Evolutionary conservation across 2,797 vertebrate genomes (phyloP).

Genomic region (Artibeus jamaicensis): DNA sequence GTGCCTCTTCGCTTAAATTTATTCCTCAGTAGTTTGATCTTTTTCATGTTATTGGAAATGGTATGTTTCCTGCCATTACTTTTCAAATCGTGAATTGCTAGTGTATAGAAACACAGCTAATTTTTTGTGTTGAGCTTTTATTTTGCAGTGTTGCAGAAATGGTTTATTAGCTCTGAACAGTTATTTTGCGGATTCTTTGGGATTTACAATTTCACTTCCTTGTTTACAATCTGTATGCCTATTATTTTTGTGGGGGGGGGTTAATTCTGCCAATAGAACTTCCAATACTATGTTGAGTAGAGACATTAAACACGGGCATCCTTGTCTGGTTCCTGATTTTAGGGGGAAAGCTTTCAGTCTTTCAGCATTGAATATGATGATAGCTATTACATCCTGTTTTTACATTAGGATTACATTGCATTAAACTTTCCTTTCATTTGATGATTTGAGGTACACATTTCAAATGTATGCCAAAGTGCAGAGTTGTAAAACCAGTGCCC

Average conservation of each 20-base stretch:
- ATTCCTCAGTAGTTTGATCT: neutral
- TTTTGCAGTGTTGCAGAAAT: neutral
- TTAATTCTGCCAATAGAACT: neutral
- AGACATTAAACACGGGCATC: neutral
- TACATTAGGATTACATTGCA: neutral
- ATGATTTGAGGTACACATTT: neutral
- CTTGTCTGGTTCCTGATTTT: neutral
- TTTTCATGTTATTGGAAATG: neutral
- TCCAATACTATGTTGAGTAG: neutral
- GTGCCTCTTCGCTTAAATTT: neutral
- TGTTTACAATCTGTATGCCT: neutral
- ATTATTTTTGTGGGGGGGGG: neutral
- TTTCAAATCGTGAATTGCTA: neutral
- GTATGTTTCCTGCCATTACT: neutral
- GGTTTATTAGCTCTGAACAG: neutral
- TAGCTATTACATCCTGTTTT: neutral
- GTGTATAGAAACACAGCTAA: neutral
- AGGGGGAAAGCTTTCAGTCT: neutral
- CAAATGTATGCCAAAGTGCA: neutral
- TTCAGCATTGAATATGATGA: neutral
- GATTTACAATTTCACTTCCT: neutral
- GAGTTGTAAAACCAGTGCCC: neutral
- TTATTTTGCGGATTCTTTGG: neutral
- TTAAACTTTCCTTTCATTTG: neutral
- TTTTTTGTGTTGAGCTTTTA: neutral